Evolutionary conservation across 2,888 invertebrate species (phyloP).

Genomic region (Tricholauxania praeusta): DNA sequence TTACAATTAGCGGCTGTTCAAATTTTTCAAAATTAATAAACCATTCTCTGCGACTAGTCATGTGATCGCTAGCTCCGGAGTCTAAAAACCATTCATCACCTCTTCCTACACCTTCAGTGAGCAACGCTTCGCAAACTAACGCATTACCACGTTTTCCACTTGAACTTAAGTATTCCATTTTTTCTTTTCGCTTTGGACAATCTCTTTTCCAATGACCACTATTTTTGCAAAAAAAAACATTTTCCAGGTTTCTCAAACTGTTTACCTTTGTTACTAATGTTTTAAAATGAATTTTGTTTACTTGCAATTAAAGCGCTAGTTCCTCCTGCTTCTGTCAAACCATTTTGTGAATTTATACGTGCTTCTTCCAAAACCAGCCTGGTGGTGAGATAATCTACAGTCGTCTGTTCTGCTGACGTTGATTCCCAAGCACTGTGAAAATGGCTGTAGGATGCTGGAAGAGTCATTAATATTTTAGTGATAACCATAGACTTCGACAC

Average conservation of each 20-base stretch:
- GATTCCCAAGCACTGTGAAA: slow-evolving; percentile 38
- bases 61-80: slow-evolving; percentile 37
- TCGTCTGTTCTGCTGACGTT: slow-evolving; percentile 30
- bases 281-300: slow-evolving; percentile 4
- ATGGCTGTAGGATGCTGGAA: slow-evolving; percentile 24
- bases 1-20: slow-evolving; percentile 30
- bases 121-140: slow-evolving; percentile 22
- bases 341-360: slow-evolving; percentile 15
- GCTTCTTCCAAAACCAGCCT: slow-evolving; percentile 39
- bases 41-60: slow-evolving; percentile 33
- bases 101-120: slow-evolving; percentile 1
- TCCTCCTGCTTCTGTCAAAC: neutral
- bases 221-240: slow-evolving; percentile 33
- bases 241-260: slow-evolving; percentile 12
- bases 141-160: slow-evolving; percentile 15
- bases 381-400: slow-evolving; percentile 31
- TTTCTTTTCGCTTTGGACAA: slow-evolving; percentile 29
- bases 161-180: neutral
- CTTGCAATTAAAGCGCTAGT: slow-evolving; percentile 20
- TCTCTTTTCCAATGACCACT: slow-evolving; percentile 33
- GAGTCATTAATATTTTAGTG: slow-evolving; percentile 43
- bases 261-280: slow-evolving; percentile 24
- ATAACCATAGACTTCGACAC: slow-evolving; percentile 43
- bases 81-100: slow-evolving; percentile 37
- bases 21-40: slow-evolving; percentile 22